Base-by-base conservation (phyloP, 23 tunicate genomes). In the Diplosoma virens region DNA sequence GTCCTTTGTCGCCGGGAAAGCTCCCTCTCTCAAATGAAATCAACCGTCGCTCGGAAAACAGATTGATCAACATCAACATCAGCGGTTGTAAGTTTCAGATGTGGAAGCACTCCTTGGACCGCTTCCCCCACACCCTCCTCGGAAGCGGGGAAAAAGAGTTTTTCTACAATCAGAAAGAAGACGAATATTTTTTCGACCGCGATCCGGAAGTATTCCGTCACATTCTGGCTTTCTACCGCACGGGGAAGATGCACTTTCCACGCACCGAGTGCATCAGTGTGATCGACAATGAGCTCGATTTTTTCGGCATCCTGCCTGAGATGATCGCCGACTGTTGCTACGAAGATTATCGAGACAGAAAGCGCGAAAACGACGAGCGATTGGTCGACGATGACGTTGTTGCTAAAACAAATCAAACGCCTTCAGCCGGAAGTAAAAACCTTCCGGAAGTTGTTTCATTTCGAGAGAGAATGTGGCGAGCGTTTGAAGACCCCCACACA, bases 281-380 rank as follows among this genome's bases (percentile, higher is more conserved):
- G 21, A 83, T 94, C 30, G 99, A 94, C 52, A 91, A 94, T 59
- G 99, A 94, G 58, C 86, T 94, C 7, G 86, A 86, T 41, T 94
- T 82, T 58, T 94, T 94, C 55, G 99, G 99, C 0, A 94, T 94
- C 1, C 58, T 84, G 75, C 95, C 99, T 0, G 99, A 94, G 32
- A 83, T 94, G 87, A 94, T 94, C 14, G 90, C 85, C 6, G 99
- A 94, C 59, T 94, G 99, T 53, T 94, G 99, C 48, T 94, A 94
- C 36, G 99, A 94, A 70, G 99, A 94, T 52, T 94, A 94, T 47
- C 78, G 92, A 32, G 97, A 92, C 45, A 52, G 97, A 31, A 92
- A 92, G 61, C 78, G 97, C 26, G 97, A 92, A 81, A 86, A 92
- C 69, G 93, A 92, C 17, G 97, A 92, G 36, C 59, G 97, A 75